phyloP scores from a whole-genome alignment of 2,113 vertebrate species.

The Fulica atra region DNA sequence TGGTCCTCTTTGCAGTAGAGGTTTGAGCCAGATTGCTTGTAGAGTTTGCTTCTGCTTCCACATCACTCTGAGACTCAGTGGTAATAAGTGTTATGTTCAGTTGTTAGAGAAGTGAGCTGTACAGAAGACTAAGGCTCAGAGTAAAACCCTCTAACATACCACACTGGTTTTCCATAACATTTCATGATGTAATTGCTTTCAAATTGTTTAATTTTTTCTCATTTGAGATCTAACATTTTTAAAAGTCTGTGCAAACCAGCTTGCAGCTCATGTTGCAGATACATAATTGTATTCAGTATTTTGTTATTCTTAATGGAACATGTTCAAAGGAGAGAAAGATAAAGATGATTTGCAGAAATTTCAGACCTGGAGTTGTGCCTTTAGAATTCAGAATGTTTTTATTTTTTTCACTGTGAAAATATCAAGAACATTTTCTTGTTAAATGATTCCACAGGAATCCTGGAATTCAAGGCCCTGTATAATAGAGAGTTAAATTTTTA shows the following conservation, averaged over 20 bases:
- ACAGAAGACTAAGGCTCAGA: not conserved
- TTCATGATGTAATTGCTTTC: not conserved
- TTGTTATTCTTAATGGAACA: not conserved
- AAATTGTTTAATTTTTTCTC: not conserved
- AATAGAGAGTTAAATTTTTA: not conserved
- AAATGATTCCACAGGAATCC: not conserved
- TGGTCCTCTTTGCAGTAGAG: not conserved
- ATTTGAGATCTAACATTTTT: not conserved
- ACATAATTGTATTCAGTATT: not conserved
- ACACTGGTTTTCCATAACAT: not conserved
- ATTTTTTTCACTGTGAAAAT: not conserved
- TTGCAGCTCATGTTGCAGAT: not conserved
- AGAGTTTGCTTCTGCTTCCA: not conserved
- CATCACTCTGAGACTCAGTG: not conserved
- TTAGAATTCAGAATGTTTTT: not conserved
- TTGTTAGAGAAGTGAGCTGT: not conserved
- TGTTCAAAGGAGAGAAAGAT: not conserved
- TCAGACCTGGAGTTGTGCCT: not conserved
- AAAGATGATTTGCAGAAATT: not conserved
- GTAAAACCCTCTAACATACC: not conserved
- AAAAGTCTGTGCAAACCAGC: not conserved
- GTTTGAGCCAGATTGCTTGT: not conserved
- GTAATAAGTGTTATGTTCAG: not conserved
- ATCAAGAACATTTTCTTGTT: not conserved
- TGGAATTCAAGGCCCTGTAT: not conserved